Evolutionary conservation across 2,797 vertebrate species (phyloP).

Genomic region (Cottoperca gobio): DNA sequence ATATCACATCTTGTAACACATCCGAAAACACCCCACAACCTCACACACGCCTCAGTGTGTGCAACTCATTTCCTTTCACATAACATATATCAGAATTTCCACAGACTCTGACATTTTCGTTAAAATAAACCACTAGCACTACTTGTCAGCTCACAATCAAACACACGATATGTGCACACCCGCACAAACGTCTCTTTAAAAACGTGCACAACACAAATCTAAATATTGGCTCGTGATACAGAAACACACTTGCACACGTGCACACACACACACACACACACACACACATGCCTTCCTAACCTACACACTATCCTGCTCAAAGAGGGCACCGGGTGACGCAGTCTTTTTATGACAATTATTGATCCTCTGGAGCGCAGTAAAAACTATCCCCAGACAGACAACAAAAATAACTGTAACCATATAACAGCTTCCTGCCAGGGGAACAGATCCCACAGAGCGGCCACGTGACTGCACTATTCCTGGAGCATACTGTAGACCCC

Average conservation of each 20-base stretch:
- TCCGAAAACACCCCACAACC: constrained; percentile 32
- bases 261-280: constrained; percentile 20
- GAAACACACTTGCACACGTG: constrained; percentile 3
- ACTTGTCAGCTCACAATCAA: constrained; percentile 17
- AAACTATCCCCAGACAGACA: constrained; percentile 97
- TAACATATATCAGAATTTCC: constrained; percentile 27
- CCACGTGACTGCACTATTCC: constrained; percentile 86
- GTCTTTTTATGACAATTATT: constrained; percentile 96
- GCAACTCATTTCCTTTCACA: constrained; percentile 40
- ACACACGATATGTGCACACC: background rate
- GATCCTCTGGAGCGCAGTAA: constrained; percentile 95
- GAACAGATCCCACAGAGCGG: constrained; percentile 94
- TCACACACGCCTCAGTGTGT: constrained; percentile 22
- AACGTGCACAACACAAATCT: background rate
- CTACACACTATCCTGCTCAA: constrained; percentile 82
- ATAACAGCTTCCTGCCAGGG: constrained; percentile 93
- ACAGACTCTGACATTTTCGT: background rate
- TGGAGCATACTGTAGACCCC: constrained; percentile 81
- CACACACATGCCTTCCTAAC: constrained; percentile 43
- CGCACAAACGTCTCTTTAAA: background rate
- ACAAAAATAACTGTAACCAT: constrained; percentile 99
- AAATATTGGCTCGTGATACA: background rate
- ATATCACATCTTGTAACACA: constrained; percentile 6
- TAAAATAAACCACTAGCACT: constrained; percentile 22
- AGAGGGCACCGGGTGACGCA: constrained; percentile 91